Evolutionary conservation across 1,140 invertebrate species (phyloP), one percentile per base, ranked within the genome.

Genomic region (Nixonia krombeini): DNA sequence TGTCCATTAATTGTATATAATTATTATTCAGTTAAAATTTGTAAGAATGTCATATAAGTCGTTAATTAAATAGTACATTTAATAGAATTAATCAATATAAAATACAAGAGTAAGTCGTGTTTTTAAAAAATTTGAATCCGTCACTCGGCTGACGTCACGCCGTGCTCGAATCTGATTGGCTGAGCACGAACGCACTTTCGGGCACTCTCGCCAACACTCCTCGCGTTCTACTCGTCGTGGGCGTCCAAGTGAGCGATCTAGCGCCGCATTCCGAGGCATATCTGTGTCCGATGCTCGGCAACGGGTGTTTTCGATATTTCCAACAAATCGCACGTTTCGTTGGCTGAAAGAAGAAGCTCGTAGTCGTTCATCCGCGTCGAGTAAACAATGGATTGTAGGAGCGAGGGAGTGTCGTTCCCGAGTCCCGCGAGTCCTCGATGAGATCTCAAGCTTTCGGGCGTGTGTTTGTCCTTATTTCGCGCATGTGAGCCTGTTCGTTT

Each of bases 401-500:
- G 9, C 12, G 33, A 7, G 33, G 7, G 6, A n/a, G n/a, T n/a
- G n/a, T n/a, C n/a, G n/a, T n/a, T n/a, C n/a, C n/a, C n/a, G n/a
- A n/a, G n/a, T n/a, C n/a, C n/a, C 2, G 2, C 10, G 10, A 7
- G 9, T 2, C 18, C 37, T 40, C 16, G 37, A 9, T 40, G 37
- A 40, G 18, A 18, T 17, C 1, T 15, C 35, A 8, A 17, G 18
- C 18, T 4, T 40, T 40, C 16, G 16, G 16, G 37, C 8, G 15
- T 15, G 37, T 40, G 37, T 17, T 40, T 17, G 37, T 18, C 13
- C 10, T 35, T 35, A 23, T 26, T 42, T 26, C 23, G 42, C 42
- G 42, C 42, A 17, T 45, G 42, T 28, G 42, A 42, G 40, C 18
- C 40, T 42, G 40, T 45, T 12, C 12, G 12, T 45, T 45, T 45